These are phyloP conservation scores for Poecilia gillii DNA, from an alignment of 2,797 vertebrate genomes.

Conservation along the genomic window DNA sequence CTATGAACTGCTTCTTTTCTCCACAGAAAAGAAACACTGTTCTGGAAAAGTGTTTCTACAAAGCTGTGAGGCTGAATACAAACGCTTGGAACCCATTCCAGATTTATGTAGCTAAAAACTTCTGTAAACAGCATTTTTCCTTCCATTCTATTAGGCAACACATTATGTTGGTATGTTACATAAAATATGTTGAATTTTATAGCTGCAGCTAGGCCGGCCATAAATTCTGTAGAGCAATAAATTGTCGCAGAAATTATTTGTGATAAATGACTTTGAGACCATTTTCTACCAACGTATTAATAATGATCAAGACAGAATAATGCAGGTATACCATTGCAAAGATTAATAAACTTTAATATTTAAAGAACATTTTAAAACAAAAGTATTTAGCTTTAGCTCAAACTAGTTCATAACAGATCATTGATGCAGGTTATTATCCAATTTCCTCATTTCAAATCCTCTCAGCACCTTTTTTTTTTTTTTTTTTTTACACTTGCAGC, in stretches of 20 bases:
- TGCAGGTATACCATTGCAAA: too few relatives aligned
- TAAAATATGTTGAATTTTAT: neutral
- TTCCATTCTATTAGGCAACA: neutral
- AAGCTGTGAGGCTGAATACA: neutral
- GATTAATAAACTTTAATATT: too few relatives aligned
- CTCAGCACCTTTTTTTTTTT: neutral
- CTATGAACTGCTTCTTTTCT: too few relatives aligned
- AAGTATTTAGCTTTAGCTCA: constrained; percentile 21
- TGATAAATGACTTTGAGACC: too few relatives aligned
- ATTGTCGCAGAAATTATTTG: too few relatives aligned
- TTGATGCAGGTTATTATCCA: constrained; percentile 19
- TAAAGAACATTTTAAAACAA: too few relatives aligned
- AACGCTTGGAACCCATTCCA: neutral
- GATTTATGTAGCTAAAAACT: neutral
- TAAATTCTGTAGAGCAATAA: too few relatives aligned
- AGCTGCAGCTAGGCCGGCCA: neutral
- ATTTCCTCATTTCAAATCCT: constrained; percentile 8
- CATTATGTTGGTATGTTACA: neutral
- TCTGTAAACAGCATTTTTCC: neutral
- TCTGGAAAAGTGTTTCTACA: neutral
- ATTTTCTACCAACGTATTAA: too few relatives aligned
- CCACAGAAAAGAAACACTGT: too few relatives aligned
- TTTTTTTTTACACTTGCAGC: neutral
- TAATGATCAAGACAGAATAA: too few relatives aligned
- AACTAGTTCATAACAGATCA: constrained; percentile 26